A percentile compares a stretch with the other conserved stretches of the same genome.
Evolutionary conservation across 2,888 invertebrate genomes (phyloP).

Genomic region (Drosophila tripunctata): DNA sequence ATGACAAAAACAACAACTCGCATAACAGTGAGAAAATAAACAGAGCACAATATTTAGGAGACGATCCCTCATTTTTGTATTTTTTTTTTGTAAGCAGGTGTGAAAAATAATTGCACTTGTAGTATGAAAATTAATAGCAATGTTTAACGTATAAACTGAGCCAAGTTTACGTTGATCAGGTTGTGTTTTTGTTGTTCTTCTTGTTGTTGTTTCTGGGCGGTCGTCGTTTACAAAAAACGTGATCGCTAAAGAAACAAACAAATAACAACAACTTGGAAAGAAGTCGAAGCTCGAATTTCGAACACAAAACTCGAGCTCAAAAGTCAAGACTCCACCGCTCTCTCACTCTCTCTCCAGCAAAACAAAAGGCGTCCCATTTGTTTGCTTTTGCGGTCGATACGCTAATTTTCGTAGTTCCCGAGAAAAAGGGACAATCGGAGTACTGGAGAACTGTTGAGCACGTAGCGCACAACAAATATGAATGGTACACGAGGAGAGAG

Average conservation of each 20-base stretch:
- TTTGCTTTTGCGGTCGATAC: constrained; percentile 76
- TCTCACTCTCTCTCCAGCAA: background rate
- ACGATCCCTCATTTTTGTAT: constrained; percentile 14
- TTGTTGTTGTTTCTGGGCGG: constrained; percentile 18
- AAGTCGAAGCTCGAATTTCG: constrained; percentile 7
- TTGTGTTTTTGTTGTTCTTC: background rate
- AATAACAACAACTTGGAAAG: background rate
- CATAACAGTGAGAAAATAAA: constrained; percentile 66
- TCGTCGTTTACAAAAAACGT: no score
- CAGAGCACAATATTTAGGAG: constrained; percentile 29
- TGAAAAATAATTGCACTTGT: constrained; percentile 50
- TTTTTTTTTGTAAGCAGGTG: constrained; percentile 59
- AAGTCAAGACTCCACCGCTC: constrained; percentile 6
- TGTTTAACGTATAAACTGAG: constrained; percentile 13
- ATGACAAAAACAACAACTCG: constrained; percentile 53
- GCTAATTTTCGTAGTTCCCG: constrained; percentile 72
- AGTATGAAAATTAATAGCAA: constrained; percentile 39
- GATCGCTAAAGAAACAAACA: constrained; percentile 33
- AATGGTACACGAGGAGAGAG: no score
- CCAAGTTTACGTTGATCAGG: constrained; percentile 4
- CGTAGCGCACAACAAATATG: constrained; percentile 66
- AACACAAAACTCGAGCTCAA: constrained; percentile 3
- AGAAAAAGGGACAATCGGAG: constrained; percentile 58
- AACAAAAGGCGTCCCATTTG: constrained; percentile 33
- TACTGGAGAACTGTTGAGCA: constrained; percentile 7